Evolutionary conservation across 2,797 vertebrate species (phyloP), one percentile per base, ranked within the genome.

Genomic region (Malurus leucopterus): DNA sequence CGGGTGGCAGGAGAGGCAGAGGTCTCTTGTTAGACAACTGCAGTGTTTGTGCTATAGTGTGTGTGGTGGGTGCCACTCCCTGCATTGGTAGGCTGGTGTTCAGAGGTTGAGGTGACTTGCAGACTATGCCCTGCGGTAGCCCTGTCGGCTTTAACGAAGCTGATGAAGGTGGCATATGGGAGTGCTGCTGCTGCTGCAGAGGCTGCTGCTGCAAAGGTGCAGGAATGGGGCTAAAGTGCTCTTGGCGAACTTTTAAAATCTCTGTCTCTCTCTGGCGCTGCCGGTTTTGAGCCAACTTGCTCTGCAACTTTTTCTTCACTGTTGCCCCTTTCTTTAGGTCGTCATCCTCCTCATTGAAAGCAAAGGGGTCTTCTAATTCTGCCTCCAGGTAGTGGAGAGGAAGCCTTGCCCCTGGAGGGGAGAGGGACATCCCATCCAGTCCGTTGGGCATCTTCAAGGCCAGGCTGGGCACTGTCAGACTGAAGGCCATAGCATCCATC

Each of bases 31-130:
- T 96, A 85, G 98, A 96, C 95, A 96, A 96, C 95, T 98, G 98
- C 96, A 98, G 97, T 46, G 98, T 95, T 98, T 98, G 98, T 97
- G 98, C 98, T 96, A 98, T 97, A 95, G 97, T 97, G 97, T 97
- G 97, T 95, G 98, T 98, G 96, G 97, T 98, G 84, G 98, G 95
- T 79, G 98, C 97, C 96, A 97, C 97, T 98, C 98, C 98, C 97
- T 98, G 98, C 98, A 98, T 96, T 98, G 98, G 97, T 98, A 98
- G 98, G 98, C 98, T 98, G 98, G 98, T 98, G 96, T 97, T 98
- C 95, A 97, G 98, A 98, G 98, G 98, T 97, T 98, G 98, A 97
- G 98, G 98, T 97, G 99, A 98, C 98, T 99, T 99, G 98, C 99
- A 99, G 98, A 99, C 98, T 95, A 98, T 90, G 94, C 98, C 98